Percentiles rank a stretch among this genome's conserved stretches.
phyloP scores from a whole-genome alignment of 2,888 invertebrate species.

The Sarcophaga variegata region DNA sequence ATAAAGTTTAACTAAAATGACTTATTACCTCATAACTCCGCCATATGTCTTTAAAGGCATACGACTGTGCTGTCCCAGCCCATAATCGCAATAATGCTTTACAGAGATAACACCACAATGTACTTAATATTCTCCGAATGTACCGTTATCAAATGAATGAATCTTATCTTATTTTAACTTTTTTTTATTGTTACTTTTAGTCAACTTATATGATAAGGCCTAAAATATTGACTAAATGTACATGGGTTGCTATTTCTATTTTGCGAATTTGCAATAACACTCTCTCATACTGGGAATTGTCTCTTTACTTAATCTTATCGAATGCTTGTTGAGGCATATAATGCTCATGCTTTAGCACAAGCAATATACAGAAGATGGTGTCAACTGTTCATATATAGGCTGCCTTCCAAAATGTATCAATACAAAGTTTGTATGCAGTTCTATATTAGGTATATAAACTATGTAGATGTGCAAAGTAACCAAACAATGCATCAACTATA shows the following conservation, averaged over 20 bases:
- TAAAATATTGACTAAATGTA: neutral
- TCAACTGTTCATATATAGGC: no score
- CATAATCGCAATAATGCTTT: constrained; percentile 6
- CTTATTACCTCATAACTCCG: constrained; percentile 21
- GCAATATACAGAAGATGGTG: no score
- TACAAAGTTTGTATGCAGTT: no score
- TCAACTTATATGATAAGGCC: constrained; percentile 35
- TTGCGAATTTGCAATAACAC: no score
- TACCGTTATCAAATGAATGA: constrained; percentile 19
- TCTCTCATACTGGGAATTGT: no score
- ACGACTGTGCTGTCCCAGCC: neutral
- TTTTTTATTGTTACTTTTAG: constrained; percentile 27
- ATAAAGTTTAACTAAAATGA: constrained; percentile 48
- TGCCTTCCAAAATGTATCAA: no score
- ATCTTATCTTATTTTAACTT: constrained; percentile 48
- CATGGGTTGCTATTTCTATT: neutral
- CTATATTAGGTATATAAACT: no score
- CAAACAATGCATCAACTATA: no score
- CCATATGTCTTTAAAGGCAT: neutral
- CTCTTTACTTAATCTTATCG: no score
- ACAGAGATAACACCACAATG: constrained; percentile 33
- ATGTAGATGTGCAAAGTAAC: no score
- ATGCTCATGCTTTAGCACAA: no score
- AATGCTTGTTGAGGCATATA: no score
- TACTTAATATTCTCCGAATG: constrained; percentile 5